These are phyloP conservation scores for Amphimedon queenslandica DNA, from an alignment of 37 sponge, comb jelly and placozoan species.

Conservation along the genomic window DNA sequence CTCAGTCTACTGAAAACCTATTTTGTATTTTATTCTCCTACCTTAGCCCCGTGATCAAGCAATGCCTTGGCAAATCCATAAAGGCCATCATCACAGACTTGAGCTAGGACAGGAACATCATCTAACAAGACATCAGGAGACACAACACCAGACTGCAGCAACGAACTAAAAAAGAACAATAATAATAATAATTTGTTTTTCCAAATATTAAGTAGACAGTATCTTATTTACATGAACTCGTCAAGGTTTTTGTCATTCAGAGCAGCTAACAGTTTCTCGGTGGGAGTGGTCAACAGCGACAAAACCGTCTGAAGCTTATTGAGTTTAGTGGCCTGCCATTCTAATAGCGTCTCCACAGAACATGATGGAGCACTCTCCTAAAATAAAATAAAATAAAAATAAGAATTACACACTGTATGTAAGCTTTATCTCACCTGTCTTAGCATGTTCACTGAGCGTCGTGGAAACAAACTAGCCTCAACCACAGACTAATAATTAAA, in stretches of 20 bases:
- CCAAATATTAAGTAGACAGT: background rate
- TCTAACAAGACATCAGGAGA: conserved; percentile 21
- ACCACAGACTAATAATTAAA: conserved; percentile 6
- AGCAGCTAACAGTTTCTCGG: conserved; percentile 49
- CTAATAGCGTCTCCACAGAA: conserved; percentile 29
- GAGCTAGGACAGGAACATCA: conserved; percentile 22
- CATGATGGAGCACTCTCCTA: conserved; percentile 46
- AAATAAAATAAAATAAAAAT: too few relatives aligned
- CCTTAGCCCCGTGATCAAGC: conserved; percentile 52
- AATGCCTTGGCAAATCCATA: conserved; percentile 36
- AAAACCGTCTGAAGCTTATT: conserved; percentile 18
- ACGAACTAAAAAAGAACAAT: background rate
- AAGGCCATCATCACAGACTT: conserved; percentile 42
- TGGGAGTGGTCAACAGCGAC: conserved; percentile 32
- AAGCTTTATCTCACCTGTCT: conserved; percentile 32
- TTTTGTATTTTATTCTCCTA: conserved; percentile 13
- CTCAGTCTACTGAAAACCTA: background rate
- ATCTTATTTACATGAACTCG: conserved; percentile 36
- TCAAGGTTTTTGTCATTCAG: conserved; percentile 35
- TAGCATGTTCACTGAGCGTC: conserved; percentile 28
- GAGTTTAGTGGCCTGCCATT: conserved; percentile 16
- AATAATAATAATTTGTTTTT: conserved; percentile 6
- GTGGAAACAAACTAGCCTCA: background rate
- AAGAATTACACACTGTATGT: background rate
- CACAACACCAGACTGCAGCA: background rate